Evolutionary conservation across 2,888 invertebrate species (phyloP).

Genomic region (Crioceris asparagi): DNA sequence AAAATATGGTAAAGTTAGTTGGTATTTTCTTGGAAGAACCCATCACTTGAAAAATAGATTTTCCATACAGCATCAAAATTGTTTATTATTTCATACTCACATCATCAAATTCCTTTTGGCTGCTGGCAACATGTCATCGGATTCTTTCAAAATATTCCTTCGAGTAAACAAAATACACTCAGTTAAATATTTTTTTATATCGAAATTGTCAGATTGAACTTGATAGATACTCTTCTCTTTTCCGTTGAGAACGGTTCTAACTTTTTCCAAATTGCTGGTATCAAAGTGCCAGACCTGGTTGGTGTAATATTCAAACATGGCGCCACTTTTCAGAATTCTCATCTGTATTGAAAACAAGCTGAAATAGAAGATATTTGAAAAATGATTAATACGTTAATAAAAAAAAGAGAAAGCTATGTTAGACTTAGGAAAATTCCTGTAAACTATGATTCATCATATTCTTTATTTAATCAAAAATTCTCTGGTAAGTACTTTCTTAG

Average conservation of each 20-base stretch:
- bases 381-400: not conserved
- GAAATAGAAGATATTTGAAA: constrained; percentile 2
- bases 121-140: constrained; percentile 66
- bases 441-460: too few species aligned
- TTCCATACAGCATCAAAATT: too few species aligned
- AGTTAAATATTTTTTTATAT: constrained; percentile 70
- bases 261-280: constrained; percentile 50
- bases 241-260: constrained; percentile 51
- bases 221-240: constrained; percentile 51
- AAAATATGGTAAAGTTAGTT: too few species aligned
- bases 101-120: constrained; percentile 69
- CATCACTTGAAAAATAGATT: too few species aligned
- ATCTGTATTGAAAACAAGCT: constrained; percentile 13
- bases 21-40: too few species aligned
- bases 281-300: constrained; percentile 84
- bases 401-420: not conserved
- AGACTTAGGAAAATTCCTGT: too few species aligned
- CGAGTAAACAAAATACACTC: constrained; percentile 71
- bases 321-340: constrained; percentile 73
- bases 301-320: constrained; percentile 84
- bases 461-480: not conserved
- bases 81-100: constrained; percentile 52
- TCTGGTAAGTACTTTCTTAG: too few species aligned
- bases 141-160: constrained; percentile 70
- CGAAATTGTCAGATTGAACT: constrained; percentile 57